Conservation (phyloP, 64 coral and sea anemone species). For the Actinia equina region DNA sequence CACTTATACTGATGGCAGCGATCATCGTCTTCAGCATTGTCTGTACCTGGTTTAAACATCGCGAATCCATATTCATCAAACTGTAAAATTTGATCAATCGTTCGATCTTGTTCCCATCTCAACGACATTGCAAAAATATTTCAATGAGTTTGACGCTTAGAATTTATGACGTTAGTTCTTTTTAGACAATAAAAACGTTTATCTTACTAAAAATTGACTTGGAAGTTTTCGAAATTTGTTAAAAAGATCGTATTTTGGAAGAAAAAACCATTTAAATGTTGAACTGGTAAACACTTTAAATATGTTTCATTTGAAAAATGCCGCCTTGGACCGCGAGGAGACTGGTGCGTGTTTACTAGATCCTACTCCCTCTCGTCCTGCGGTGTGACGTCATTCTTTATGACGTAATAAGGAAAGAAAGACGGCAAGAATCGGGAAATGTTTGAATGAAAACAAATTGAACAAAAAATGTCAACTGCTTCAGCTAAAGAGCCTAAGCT, state of each 20-base stretch:
- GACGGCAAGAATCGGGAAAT: neutral
- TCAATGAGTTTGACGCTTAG: neutral
- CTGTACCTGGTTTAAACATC: slow-evolving; percentile 29
- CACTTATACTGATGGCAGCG: slow-evolving; percentile 53
- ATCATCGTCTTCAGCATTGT: slow-evolving; percentile 31
- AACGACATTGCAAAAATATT: neutral
- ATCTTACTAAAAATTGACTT: neutral
- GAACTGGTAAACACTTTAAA: neutral
- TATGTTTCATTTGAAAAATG: neutral
- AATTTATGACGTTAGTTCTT: neutral
- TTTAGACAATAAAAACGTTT: neutral
- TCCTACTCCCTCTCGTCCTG: neutral
- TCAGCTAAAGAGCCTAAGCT: neutral
- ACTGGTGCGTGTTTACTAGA: neutral
- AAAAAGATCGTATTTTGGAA: neutral
- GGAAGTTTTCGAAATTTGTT: neutral
- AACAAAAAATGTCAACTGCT: neutral
- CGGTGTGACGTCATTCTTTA: neutral
- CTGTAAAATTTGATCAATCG: neutral
- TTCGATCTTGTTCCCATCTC: neutral
- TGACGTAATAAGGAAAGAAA: neutral
- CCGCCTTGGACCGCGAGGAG: neutral
- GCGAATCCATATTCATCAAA: slow-evolving; percentile 55
- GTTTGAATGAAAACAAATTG: neutral
- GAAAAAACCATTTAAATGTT: neutral